phyloP scores from a whole-genome alignment of 2,797 vertebrate species.

The Ceyx erithaca region DNA sequence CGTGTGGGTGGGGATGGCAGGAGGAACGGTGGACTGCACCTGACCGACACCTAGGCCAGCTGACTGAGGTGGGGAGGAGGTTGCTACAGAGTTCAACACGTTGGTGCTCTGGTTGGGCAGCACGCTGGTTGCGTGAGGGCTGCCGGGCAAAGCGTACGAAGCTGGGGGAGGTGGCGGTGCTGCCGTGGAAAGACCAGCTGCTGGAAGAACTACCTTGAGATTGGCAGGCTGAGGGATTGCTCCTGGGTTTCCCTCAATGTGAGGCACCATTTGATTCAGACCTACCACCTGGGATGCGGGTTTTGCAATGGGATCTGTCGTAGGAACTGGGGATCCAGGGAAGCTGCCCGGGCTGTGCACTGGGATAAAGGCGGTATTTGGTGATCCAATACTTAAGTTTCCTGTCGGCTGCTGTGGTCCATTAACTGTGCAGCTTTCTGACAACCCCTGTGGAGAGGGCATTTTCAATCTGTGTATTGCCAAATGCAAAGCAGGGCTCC shows the following conservation, averaged over 20 bases:
- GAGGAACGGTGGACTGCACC: slow-evolving; percentile 78
- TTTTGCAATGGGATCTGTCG: slow-evolving; percentile 80
- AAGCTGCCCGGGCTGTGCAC: slow-evolving; percentile 80
- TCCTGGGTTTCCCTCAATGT: slow-evolving; percentile 81
- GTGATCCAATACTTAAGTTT: slow-evolving; percentile 80
- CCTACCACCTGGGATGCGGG: slow-evolving; percentile 79
- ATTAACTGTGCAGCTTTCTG: slow-evolving; percentile 74
- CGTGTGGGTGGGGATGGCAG: slow-evolving; percentile 88
- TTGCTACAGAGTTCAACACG: slow-evolving; percentile 74
- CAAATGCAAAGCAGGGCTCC: slow-evolving; percentile 82
- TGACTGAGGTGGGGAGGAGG: slow-evolving; percentile 72
- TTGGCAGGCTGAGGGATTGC: slow-evolving; percentile 78
- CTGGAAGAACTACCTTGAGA: slow-evolving; percentile 81
- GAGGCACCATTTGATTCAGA: slow-evolving; percentile 84
- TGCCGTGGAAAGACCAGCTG: slow-evolving; percentile 82
- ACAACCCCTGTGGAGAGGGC: slow-evolving; percentile 73
- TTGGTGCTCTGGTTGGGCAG: slow-evolving; percentile 74
- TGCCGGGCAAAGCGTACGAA: slow-evolving; percentile 76
- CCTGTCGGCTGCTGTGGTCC: slow-evolving; percentile 80
- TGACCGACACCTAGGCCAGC: slow-evolving; percentile 71
- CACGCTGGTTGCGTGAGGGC: slow-evolving; percentile 76
- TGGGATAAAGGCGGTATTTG: slow-evolving; percentile 83
- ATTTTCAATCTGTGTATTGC: slow-evolving; percentile 88
- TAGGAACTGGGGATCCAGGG: slow-evolving; percentile 75
- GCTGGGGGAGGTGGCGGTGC: slow-evolving; percentile 75